Base-by-base conservation (phyloP, 1,140 invertebrate species). In the Leptopilina clavipes region DNA sequence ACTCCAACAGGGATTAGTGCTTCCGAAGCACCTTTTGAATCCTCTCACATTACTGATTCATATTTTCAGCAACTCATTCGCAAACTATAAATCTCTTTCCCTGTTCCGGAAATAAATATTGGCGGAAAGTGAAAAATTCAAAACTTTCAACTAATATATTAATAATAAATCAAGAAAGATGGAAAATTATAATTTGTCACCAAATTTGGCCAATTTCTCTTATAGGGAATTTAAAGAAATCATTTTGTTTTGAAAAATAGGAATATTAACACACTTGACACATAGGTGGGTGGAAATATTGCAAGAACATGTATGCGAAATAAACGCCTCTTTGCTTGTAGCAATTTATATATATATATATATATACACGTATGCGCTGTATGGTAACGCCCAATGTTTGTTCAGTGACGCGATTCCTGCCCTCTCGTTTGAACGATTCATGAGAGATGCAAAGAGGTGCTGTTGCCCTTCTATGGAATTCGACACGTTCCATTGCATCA, bases 381-480 rank as follows among this genome's bases (percentile, higher is more conserved):
- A 65, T 65, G 59, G 59, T 65, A 45, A 77, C 72, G 76, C 76
- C 76, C 76, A 77, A 77, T 74, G 76, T 77, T 77, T 77, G 76
- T 77, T 77, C 76, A 74, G 76, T 65, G 72, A 77, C 72, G 76
- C 72, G 70, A 40, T 74, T 71, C 76, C 76, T 74, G 31, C 72
- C 76, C 70, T 48, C 73, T 77, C 59, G 59, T 65, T 65, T 65
- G 59, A 65, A 31, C 59, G 59, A 65, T 65, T 65, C 59, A 65
- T 65, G 59, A 31, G 59, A 31, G 22, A 31, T 65, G 5, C 25
- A 22, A 37, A 11, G 12, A 37, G 25, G 25, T 65, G 59, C 25
- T 31, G 25, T 12, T 65, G 22, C 59, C 59, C 59, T 65, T 65
- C 11, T 25, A 65, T 25, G 59, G 59, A 65, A 9, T 65, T 37